Conservation (phyloP, 2,888 invertebrate genomes). For the Vesta saturnalis region DNA sequence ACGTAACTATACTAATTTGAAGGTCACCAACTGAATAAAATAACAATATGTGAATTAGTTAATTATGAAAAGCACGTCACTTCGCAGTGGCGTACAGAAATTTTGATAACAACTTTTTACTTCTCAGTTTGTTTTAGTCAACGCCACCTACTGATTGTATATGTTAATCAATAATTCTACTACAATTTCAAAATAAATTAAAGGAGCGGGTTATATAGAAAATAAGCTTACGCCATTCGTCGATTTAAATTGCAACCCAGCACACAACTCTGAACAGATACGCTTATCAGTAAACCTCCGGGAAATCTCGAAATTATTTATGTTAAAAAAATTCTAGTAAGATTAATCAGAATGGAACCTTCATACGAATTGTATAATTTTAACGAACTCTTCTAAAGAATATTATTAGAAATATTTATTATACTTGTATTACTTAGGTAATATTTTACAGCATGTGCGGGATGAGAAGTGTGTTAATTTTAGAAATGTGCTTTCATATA, state of each 20-base stretch:
- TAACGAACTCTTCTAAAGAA: too few relatives aligned
- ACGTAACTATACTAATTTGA: constrained; percentile 22
- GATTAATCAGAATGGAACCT: not conserved
- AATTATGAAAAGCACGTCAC: constrained; percentile 20
- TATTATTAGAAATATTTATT: not conserved
- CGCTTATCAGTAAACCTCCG: not conserved
- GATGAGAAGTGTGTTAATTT: constrained; percentile 6
- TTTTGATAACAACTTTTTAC: not conserved
- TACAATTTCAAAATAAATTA: constrained; percentile 4
- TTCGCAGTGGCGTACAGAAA: constrained; percentile 13
- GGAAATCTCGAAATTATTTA: not conserved
- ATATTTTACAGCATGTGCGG: not conserved
- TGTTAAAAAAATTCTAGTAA: too few relatives aligned
- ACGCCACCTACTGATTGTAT: constrained; percentile 14
- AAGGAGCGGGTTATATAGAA: not conserved
- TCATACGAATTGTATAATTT: not conserved
- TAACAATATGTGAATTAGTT: constrained; percentile 25
- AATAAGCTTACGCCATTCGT: not conserved
- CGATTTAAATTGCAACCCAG: not conserved
- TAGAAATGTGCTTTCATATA: not conserved
- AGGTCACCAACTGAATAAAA: constrained; percentile 21
- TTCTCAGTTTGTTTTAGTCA: not conserved
- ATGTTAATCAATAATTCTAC: not conserved
- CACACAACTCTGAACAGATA: not conserved
- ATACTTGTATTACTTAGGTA: not conserved